phyloP scores from a whole-genome alignment of 2,888 invertebrate genomes.

The Sarcophaga carnaria region DNA sequence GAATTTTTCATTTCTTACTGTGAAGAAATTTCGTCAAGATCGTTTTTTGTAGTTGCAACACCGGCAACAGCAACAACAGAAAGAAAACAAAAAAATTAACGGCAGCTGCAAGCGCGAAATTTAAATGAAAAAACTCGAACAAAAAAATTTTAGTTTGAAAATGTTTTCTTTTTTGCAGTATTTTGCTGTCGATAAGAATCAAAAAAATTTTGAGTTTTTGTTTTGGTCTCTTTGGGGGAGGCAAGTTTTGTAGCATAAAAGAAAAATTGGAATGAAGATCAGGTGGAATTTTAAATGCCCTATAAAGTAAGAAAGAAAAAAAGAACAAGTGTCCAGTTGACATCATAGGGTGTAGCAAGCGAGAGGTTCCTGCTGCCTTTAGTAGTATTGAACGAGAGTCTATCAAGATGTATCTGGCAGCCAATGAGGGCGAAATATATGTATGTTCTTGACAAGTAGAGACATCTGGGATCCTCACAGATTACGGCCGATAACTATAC shows the following conservation, averaged over 20 bases:
- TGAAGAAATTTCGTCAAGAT: constrained; percentile 61
- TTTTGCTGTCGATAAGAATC: constrained; percentile 53
- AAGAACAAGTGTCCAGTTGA: too few species aligned
- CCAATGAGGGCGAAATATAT: too few species aligned
- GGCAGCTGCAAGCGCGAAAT: constrained; percentile 57
- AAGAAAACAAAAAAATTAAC: not conserved
- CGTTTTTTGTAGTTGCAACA: constrained; percentile 29
- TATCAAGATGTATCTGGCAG: too few species aligned
- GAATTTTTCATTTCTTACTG: constrained; percentile 25
- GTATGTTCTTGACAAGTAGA: too few species aligned
- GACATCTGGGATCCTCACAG: too few species aligned
- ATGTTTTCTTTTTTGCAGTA: not conserved
- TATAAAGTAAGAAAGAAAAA: not conserved
- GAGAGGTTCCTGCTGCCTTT: too few species aligned
- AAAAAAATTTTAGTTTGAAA: not conserved
- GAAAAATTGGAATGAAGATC: not conserved
- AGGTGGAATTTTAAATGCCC: not conserved
- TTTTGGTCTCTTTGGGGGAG: not conserved
- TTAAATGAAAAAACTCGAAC: not conserved
- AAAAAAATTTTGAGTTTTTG: constrained; percentile 40
- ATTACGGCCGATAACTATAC: too few species aligned
- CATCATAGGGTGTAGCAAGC: too few species aligned
- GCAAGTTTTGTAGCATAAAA: not conserved
- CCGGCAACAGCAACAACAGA: not conserved
- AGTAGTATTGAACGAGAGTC: too few species aligned